Base-by-base conservation (phyloP, 2,888 invertebrate genomes). In the Arge pagana region DNA sequence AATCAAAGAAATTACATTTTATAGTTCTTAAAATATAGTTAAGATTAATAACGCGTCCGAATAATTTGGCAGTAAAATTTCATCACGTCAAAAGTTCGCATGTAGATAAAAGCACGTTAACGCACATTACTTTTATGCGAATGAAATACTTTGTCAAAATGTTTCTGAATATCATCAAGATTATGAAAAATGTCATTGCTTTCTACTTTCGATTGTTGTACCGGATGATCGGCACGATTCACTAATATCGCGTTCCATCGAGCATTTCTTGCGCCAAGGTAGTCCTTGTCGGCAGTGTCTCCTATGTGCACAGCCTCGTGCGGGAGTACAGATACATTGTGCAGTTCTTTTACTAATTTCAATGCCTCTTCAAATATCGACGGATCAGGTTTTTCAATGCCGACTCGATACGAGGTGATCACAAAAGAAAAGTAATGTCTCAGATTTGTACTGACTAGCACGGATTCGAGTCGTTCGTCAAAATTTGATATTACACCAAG, bases 401-500 rank as follows among this genome's bases (percentile, higher is more conserved):
- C 87, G 43, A 82, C 82, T 40, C 85, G 83, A 67, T 92, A 91
- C 0, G 95, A 94, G 4, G 87, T 85, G 8, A 93, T 57, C 36
- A 93, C 80, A 78, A 95, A 95, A 59, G 88, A 82, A 76, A 96
- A 92, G 70, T 86, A 85, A 48, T 85, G 78, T 42, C 81, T 71
- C n/a, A 95, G 74, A 50, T 82, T 82, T 28, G 88, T 79, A 62
- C 85, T 85, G 10, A 77, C 63, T 48, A 96, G 79, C 56, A 94
- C 82, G 4, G 80, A 78, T 54, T 84, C 80, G 2, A 96, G 78
- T 23, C 94, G 81, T 23, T 91, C 88, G 78, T 96, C 96, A 78
- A 89, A 93, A 77, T 96, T 96, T 4, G 95, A 93, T 60, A 96
- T 85, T 0, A 93, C 83, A 3, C 93, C 95, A 35, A 93, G 61